Conservation (phyloP, 2,797 vertebrate genomes). For the Stomatorhinus walkeri region DNA sequence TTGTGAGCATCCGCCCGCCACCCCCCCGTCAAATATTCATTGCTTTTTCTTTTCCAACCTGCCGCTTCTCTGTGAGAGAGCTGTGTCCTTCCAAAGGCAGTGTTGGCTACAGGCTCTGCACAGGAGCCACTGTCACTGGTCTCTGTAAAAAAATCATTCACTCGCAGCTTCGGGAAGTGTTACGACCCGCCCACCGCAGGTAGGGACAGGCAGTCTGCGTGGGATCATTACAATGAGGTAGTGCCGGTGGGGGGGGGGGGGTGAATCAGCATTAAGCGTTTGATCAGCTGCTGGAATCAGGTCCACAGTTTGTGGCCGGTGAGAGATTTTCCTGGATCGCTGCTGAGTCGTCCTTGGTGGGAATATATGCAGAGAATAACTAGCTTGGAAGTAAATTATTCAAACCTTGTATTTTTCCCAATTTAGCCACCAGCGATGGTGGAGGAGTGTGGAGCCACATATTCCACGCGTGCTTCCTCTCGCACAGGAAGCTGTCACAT, state of each 20-base stretch:
- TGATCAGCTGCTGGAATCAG: background rate
- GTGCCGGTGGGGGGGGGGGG: too few species aligned
- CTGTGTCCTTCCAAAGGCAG: background rate
- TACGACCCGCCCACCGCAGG: background rate
- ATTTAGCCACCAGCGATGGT: background rate
- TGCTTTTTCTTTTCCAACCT: conserved; percentile 45
- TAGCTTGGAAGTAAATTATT: background rate
- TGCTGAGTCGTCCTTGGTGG: background rate
- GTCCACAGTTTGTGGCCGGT: background rate
- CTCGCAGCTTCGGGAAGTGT: background rate
- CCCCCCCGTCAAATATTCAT: conserved; percentile 62
- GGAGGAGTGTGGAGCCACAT: background rate
- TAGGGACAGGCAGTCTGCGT: background rate
- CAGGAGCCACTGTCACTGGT: background rate
- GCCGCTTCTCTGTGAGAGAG: background rate
- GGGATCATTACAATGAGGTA: background rate
- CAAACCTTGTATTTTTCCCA: background rate
- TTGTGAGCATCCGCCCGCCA: conserved; percentile 42
- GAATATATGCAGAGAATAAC: background rate
- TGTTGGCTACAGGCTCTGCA: background rate
- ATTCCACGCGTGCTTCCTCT: background rate
- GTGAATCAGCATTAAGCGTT: background rate
- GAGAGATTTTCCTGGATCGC: background rate
- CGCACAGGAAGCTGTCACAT: background rate
- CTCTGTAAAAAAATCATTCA: conserved; percentile 3